A percentile compares a stretch with the other conserved stretches of the same genome.
Conservation (phyloP, 92 coral and sea anemone genomes). For the Anthopleura xanthogrammica region DNA sequence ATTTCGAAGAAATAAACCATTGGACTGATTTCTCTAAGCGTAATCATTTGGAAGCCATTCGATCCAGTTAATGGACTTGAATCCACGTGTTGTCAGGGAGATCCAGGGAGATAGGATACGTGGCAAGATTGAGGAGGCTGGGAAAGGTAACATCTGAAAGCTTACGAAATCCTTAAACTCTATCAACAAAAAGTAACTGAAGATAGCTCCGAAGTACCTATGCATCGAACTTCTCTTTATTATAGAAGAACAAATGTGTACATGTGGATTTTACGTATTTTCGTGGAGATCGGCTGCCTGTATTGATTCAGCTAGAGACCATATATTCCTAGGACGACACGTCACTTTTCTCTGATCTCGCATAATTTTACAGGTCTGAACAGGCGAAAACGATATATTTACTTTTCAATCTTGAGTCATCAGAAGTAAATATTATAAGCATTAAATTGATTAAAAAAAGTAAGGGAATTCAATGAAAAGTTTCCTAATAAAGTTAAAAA, state of each 20-base stretch:
- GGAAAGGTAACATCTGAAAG: constrained; percentile 29
- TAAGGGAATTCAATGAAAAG: too few relatives aligned
- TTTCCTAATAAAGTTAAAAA: not conserved
- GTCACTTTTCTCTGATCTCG: constrained; percentile 30
- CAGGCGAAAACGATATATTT: constrained; percentile 52
- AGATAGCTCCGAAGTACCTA: not conserved
- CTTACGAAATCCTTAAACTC: not conserved
- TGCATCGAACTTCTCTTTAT: not conserved
- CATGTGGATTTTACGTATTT: constrained; percentile 9
- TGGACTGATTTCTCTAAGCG: too few relatives aligned
- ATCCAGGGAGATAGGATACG: not conserved
- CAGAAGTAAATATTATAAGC: constrained; percentile 15
- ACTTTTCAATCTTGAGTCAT: constrained; percentile 16
- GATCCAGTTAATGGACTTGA: too few relatives aligned
- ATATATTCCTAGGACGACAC: constrained; percentile 27
- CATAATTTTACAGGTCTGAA: constrained; percentile 25
- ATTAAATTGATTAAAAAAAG: not conserved
- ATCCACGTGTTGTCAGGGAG: not conserved
- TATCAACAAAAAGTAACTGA: not conserved
- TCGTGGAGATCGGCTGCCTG: constrained; percentile 25
- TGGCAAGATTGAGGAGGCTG: constrained; percentile 22
- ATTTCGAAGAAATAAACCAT: too few relatives aligned
- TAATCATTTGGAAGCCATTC: too few relatives aligned
- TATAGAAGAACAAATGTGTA: constrained; percentile 18
- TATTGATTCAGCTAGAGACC: constrained; percentile 26